These are phyloP conservation scores for Pseudopleuronectes americanus DNA, from an alignment of 2,797 vertebrate genomes.

Conservation along the genomic window DNA sequence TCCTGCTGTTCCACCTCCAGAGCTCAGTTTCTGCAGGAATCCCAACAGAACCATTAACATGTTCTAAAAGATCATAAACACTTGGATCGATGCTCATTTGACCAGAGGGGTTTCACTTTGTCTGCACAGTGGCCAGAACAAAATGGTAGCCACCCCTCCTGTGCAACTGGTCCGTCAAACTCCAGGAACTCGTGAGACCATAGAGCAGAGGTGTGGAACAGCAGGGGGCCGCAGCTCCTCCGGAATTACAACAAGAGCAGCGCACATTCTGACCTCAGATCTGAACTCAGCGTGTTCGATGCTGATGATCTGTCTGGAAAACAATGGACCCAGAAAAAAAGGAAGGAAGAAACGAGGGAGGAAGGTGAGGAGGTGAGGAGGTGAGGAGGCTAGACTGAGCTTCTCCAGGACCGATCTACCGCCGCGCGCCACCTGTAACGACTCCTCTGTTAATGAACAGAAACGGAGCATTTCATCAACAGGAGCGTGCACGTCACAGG, in stretches of 20 bases:
- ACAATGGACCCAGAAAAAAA: too few species aligned
- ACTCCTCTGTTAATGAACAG: too few species aligned
- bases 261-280: too few species aligned
- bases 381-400: too few species aligned
- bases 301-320: too few species aligned
- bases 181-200: conserved; percentile 43
- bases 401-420: too few species aligned
- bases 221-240: conserved; percentile 25
- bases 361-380: too few species aligned
- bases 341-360: too few species aligned
- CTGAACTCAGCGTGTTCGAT: too few species aligned
- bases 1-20: neutral
- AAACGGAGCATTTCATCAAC: too few species aligned
- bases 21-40: neutral
- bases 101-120: neutral
- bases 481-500: conserved; percentile 16
- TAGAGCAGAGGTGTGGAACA: conserved; percentile 24
- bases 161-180: conserved; percentile 35
- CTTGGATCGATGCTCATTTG: neutral
- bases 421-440: too few species aligned
- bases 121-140: conserved; percentile 19
- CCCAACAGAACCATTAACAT: neutral
- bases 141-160: conserved; percentile 33
- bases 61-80: neutral
- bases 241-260: too few species aligned